Evolutionary conservation across 23 tunicate species (phyloP), one percentile per base, ranked within the genome.

Genomic region (Trididemnum miniatum): DNA sequence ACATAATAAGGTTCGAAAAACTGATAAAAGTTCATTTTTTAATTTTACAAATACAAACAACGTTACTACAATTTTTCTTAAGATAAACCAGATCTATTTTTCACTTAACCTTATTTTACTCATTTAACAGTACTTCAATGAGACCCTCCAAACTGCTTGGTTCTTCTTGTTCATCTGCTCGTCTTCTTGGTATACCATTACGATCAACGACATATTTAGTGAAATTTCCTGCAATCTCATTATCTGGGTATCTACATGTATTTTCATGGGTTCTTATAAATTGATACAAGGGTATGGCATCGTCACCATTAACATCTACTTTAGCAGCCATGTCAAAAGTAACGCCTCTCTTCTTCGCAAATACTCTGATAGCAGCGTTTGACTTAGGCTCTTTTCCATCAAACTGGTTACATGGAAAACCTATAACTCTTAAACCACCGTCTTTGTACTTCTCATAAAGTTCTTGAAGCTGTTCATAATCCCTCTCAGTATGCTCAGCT

Each of bases 331-430:
- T n/a, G n/a, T n/a, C n/a, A n/a, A n/a, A n/a, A n/a, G n/a, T n/a
- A n/a, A n/a, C n/a, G n/a, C n/a, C n/a, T n/a, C n/a, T n/a, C n/a
- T n/a, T n/a, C n/a, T n/a, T n/a, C n/a, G n/a, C n/a, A n/a, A n/a
- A n/a, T n/a, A n/a, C n/a, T n/a, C n/a, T n/a, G n/a, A n/a, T n/a
- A n/a, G n/a, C n/a, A n/a, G n/a, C n/a, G n/a, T n/a, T n/a, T n/a
- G n/a, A n/a, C n/a, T n/a, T n/a, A n/a, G n/a, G 92, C 71, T 88
- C 92, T 71, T 88, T 82, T 1, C 63, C 82, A n/a, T 34, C 71
- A 88, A 88, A 88, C 51, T 88, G 92, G 82, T 88, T 88, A 65
- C 92, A 88, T 18, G 92, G 92, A 50, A 88, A 88, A 59, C 83
- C 92, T 29, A 88, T 40, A 29, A 88, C 80, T 54, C 83, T 40